Conservation (phyloP, 35 echinoderm and acorn worm genomes). For the Strongylocentrotus purpuratus region DNA sequence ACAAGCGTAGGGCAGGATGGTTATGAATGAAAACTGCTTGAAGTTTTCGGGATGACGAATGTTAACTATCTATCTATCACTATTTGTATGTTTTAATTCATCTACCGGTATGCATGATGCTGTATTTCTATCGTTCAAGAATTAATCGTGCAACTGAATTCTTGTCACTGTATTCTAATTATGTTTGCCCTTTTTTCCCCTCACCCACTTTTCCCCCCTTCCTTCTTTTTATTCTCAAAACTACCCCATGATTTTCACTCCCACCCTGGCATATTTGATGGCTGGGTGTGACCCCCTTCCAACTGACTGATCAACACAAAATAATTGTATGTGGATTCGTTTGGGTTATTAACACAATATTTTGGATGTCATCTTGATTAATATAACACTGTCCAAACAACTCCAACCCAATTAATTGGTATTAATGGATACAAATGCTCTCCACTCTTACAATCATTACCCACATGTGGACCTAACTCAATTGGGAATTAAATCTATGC, state of each 20-base stretch:
- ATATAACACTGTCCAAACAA: neutral
- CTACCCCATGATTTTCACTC: neutral
- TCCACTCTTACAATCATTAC: neutral
- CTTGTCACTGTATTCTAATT: neutral
- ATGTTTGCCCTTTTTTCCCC: neutral
- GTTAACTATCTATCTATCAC: neutral
- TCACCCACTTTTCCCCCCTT: neutral
- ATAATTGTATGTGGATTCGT: neutral
- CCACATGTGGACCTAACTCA: neutral
- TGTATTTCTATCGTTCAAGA: neutral
- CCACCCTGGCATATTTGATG: neutral
- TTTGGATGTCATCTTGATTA: neutral
- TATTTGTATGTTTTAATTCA: neutral
- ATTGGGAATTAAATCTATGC: neutral
- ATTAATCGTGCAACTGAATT: neutral
- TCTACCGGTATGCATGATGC: neutral
- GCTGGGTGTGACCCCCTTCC: neutral
- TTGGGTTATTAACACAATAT: neutral
- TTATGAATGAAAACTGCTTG: neutral
- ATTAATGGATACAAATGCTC: neutral
- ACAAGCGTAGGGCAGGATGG: neutral
- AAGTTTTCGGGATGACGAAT: neutral
- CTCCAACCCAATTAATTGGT: neutral
- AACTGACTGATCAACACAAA: neutral
- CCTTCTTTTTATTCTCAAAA: neutral